These are phyloP conservation scores for Polyploca ridens DNA, from an alignment of 2,888 invertebrate species.

Conservation along the genomic window DNA sequence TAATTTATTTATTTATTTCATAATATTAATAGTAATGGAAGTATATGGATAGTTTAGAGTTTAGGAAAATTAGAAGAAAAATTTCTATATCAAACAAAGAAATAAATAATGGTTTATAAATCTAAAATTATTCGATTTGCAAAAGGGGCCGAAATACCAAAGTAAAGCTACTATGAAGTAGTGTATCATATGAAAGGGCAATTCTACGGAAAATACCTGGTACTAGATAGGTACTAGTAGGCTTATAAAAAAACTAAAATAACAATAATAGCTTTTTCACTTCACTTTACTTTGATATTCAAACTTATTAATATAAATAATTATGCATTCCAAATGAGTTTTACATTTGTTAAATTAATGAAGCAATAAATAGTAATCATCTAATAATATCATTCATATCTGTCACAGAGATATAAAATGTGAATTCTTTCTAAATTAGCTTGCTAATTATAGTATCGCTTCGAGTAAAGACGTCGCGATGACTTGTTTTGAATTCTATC, in stretches of 20 bases:
- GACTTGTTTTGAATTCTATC: constrained; percentile 62
- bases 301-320: constrained; percentile 1
- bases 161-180: no score
- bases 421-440: constrained; percentile 25
- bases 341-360: not conserved
- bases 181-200: no score
- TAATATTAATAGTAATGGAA: no score
- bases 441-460: constrained; percentile 44
- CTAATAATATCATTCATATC: not conserved
- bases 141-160: no score
- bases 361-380: constrained; percentile 7
- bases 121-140: no score
- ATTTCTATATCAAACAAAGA: no score
- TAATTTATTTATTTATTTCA: no score
- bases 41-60: no score
- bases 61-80: no score
- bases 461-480: constrained; percentile 50
- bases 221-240: no score
- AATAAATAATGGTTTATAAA: no score
- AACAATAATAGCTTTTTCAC: not conserved
- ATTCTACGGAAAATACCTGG: no score
- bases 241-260: not conserved
- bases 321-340: not conserved
- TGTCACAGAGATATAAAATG: constrained; percentile 36
- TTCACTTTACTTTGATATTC: not conserved